These are phyloP conservation scores for Telmatherina bonti DNA, from an alignment of 2,797 vertebrate species.

Conservation along the genomic window DNA sequence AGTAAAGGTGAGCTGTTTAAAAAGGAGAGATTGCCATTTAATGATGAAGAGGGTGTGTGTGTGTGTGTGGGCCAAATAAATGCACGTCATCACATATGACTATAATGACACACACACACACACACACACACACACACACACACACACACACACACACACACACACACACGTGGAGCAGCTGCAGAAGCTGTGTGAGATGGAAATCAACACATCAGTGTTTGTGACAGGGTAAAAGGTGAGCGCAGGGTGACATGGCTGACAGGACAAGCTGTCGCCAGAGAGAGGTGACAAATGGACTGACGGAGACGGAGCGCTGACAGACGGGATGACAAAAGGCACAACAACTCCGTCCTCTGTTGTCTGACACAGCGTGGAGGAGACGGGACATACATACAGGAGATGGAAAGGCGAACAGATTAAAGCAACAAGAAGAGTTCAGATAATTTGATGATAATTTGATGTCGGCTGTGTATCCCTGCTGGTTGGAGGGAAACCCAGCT, in stretches of 20 bases:
- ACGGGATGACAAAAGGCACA: conserved; percentile 17
- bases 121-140: conserved; percentile 2
- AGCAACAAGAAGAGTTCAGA: too few species aligned
- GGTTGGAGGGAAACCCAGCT: too few species aligned
- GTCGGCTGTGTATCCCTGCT: too few species aligned
- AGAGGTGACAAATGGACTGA: conserved; percentile 15
- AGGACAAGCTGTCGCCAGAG: conserved; percentile 29
- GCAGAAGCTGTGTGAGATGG: conserved; percentile 7
- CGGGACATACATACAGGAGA: neutral
- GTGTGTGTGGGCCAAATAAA: conserved; percentile 28
- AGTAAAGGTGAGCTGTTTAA: conserved; percentile 40
- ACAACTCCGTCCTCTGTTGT: conserved; percentile 50
- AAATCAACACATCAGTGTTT: conserved; percentile 51
- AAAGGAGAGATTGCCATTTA: conserved; percentile 7
- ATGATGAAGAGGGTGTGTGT: too few species aligned
- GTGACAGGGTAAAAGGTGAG: conserved; percentile 61
- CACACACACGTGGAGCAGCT: neutral
- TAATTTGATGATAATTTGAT: too few species aligned
- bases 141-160: too few species aligned
- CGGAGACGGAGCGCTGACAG: neutral
- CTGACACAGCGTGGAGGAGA: conserved; percentile 27
- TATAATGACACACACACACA: neutral
- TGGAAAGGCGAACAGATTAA: neutral
- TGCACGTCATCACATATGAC: conserved; percentile 2
- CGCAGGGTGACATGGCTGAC: conserved; percentile 37